Evolutionary conservation across 2,113 vertebrate species (phyloP), one percentile per base, ranked within the genome.

Genomic region (Scatophagus argus): DNA sequence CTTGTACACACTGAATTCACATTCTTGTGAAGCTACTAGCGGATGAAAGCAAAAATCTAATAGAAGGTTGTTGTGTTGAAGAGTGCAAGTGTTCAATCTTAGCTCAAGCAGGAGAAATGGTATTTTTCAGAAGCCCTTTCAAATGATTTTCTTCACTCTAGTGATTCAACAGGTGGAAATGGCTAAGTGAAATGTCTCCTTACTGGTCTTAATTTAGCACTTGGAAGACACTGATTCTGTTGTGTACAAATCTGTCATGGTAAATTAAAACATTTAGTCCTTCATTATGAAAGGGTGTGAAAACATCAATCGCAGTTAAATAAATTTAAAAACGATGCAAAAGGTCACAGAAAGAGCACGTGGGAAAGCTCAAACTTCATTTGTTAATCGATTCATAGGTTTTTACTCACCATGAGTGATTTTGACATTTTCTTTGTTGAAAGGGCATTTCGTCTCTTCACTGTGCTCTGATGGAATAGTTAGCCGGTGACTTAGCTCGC

Each of bases 391-490:
- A 74, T 81, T 82, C 61, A 47, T 65, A 25, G 31, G 7, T 80
- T 82, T 84, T 69, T 75, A 75, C 67, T 88, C 59, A 58, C 23
- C 9, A 6, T 83, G 86, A 87, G 67, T 59, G 70, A 88, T 88
- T 84, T 58, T 82, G 85, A 76, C 81, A 81, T 89, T 91, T 83
- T 54, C 77, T 74, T 79, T 69, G 19, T 56, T 77, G 49, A 86
- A 61, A 59, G 79, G 74, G 29, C 39, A 14, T 83, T 88, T 87
- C n/a, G 49, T 85, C 62, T 74, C 71, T 54, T 32, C 43, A 5
- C 62, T 27, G 58, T 65, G 29, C 36, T 58, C 47, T 39, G 25
- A 74, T 43, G 27, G 46, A 74, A 65, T 41, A 72, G 56, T 83
- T 52, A 63, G 34, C 52, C 46, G 29, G 17, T 13, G 58, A 79